Evolutionary conservation across 2,797 vertebrate genomes (phyloP).

Genomic region (Mormyrus proboscirostris): DNA sequence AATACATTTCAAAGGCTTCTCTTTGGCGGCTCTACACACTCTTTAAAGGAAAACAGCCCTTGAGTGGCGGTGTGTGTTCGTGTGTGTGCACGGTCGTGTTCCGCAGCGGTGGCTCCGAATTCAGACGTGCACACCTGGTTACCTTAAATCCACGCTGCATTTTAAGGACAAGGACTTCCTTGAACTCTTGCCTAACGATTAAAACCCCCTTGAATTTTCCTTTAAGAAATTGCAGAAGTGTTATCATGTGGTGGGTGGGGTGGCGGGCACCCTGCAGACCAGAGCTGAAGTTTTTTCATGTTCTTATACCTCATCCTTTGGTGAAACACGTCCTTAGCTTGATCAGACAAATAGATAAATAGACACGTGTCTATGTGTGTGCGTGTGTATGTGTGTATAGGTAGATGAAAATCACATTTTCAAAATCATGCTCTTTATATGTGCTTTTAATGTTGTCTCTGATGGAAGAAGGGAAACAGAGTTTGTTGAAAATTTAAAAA

Average conservation of each 20-base stretch:
- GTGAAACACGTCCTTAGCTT: not conserved
- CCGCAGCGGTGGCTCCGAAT: not conserved
- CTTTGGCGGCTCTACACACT: not conserved
- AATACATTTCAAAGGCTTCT: constrained; percentile 21
- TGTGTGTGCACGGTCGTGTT: not conserved
- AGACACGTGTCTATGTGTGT: not conserved
- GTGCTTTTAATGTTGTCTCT: not conserved
- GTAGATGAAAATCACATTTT: not conserved
- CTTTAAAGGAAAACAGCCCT: not conserved
- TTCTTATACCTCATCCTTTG: not conserved
- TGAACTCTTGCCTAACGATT: not conserved
- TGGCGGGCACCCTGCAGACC: not conserved
- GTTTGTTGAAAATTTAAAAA: not conserved
- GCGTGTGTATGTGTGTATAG: not conserved
- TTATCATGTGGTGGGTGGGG: not conserved
- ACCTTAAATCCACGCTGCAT: not conserved
- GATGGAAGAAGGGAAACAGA: not conserved
- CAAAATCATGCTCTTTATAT: constrained; percentile 1
- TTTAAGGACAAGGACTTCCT: constrained; percentile 10
- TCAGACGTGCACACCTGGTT: constrained; percentile 17
- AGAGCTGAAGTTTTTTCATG: not conserved
- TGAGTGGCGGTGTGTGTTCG: not conserved
- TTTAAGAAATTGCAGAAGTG: not conserved
- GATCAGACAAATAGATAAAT: not conserved
- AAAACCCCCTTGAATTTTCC: not conserved